Evolutionary conservation across 2,113 vertebrate genomes (phyloP).

Genomic region (Falco punctatus): DNA sequence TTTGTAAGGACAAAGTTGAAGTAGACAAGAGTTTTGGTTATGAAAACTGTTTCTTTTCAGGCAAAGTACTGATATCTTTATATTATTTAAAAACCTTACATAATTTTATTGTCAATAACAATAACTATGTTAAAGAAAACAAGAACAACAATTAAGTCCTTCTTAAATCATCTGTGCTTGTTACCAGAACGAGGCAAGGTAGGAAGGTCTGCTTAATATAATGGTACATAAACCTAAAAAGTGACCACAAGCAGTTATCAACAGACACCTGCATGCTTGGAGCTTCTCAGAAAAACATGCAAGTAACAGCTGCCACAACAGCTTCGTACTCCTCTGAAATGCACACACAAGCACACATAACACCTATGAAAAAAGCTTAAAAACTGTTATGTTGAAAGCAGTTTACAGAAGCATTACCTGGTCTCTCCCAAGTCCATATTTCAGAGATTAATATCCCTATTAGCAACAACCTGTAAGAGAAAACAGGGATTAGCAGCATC

Average conservation of each 20-base stretch:
- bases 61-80: background rate
- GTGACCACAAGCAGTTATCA: background rate
- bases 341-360: background rate
- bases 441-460: background rate
- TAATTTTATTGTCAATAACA: background rate
- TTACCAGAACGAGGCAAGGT: background rate
- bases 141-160: background rate
- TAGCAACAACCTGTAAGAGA: constrained; percentile 11
- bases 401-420: constrained; percentile 11
- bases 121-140: background rate
- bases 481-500: background rate
- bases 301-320: background rate
- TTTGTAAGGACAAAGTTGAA: background rate
- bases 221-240: background rate
- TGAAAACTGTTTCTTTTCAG: background rate
- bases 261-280: accelerated
- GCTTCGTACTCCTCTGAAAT: background rate
- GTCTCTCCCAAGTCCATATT: background rate
- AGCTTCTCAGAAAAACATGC: background rate
- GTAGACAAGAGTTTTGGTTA: background rate
- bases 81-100: background rate
- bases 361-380: background rate
- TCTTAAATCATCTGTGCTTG: background rate
- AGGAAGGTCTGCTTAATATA: background rate
- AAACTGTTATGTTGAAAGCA: accelerated